Evolutionary conservation across 2,797 vertebrate species (phyloP), one percentile per base, ranked within the genome.

Genomic region (Galagoides demidoff): DNA sequence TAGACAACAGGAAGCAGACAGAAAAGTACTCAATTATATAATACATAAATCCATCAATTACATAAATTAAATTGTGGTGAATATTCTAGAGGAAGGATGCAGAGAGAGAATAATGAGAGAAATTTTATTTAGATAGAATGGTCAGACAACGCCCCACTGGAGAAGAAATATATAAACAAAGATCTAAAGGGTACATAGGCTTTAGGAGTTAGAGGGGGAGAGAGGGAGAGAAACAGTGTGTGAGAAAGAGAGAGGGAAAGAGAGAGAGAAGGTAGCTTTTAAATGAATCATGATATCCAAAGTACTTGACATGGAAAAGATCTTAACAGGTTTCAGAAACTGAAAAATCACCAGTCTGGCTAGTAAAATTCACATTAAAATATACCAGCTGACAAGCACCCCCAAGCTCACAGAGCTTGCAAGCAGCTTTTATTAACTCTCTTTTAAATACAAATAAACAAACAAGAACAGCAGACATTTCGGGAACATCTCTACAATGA

Each of bases 401-500:
- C 55, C 11, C 11, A 68, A 74, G 5, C 52, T 73, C 64, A 85
- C 29, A 86, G 78, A 90, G 12, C 16, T 84, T 76, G 16, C n/a
- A 92, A 22, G 52, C 12, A 79, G 14, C 19, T 89, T 89, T 92
- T 63, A n/a, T 79, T 90, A 82, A 91, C 20, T 73, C 39, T 94
- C 27, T 71, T 89, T 91, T 76, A 59, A 88, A 31, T 68, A 94
- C 31, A 85, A 64, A 64, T 79, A 85, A 95, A 71, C 5, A 86
- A 76, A 76, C 8, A 89, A 78, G 49, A 71, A 64, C 12, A 89
- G 29, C 11, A 92, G 45, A 45, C 20, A 45, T 57, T 27, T 95
- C 91, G 9, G 29, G 23, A 92, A 74, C 31, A 92, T 92, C 66
- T 94, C 29, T 31, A 85, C 83, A 87, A 94, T 84, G 37, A 92